Base-by-base conservation (phyloP, 1,140 invertebrate species). In the Lordiphosa stackelbergi region DNA sequence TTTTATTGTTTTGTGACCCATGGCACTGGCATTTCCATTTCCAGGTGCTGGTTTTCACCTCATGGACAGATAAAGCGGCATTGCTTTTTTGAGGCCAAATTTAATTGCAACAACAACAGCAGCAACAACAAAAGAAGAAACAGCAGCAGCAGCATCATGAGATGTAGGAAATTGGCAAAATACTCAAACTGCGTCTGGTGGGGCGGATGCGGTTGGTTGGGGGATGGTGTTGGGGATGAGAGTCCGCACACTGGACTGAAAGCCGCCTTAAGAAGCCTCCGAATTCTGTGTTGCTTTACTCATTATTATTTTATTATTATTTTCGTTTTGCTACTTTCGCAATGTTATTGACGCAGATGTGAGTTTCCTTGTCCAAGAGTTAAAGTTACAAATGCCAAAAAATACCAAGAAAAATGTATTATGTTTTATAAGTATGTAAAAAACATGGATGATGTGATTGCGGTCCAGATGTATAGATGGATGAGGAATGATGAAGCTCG, bases 71-170 rank as follows among this genome's bases (percentile, higher is more conserved):
- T 51, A 54, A 38, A 51, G 34, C 47, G 31, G 19, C 22, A 34
- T 24, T 43, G 28, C 13, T 62, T 71, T 73, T 79, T 81, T 79
- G 74, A 79, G 74, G 74, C 74, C 75, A 79, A 79, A 79, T 81
- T 79, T 79, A 79, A 79, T 79, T 74, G 73, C 68, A 72, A 43
- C 59, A 64, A 42, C 55, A 24, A 22, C 58, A 43, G 7, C 34
- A 24, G n/a, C 40, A 31, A 4, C 59, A 19, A n/a, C 37, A 19
- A 36, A 13, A 53, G 19, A 45, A 11, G 34, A 54, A 40, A 41
- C 46, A 36, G 22, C 62, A 56, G 22, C 62, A 56, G 41, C 53
- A 46, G 45, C 37, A 66, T 66, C 52, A 60, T 72, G 73, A 75
- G 77, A 59, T 71, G 52, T 61, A 55, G 62, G 57, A 73, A 74